Conservation (phyloP, 2,888 invertebrate species). For the Copidosoma aretas region DNA sequence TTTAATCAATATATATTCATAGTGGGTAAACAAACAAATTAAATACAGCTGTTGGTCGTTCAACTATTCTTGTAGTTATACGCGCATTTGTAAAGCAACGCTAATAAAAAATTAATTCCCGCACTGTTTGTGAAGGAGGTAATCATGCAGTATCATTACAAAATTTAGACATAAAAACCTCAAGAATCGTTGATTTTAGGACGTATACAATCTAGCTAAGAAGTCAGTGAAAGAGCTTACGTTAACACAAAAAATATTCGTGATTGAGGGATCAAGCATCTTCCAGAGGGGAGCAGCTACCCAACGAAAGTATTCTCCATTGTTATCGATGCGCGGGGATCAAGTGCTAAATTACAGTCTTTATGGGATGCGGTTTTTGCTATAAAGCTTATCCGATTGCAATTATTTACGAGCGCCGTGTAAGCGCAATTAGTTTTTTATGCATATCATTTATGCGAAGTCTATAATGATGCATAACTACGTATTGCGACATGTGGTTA, state of each 20-base stretch:
- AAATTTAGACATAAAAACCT: no score
- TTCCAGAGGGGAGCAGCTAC: not conserved
- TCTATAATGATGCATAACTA: not conserved
- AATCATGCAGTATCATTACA: no score
- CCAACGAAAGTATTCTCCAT: not conserved
- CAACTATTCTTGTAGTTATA: no score
- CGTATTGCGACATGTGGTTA: not conserved
- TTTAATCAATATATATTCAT: no score
- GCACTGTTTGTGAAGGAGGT: no score
- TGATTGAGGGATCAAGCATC: slow-evolving; percentile 28
- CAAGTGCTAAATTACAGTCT: not conserved
- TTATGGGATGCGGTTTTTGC: not conserved
- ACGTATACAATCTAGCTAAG: no score
- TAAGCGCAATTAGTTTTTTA: slow-evolving; percentile 25
- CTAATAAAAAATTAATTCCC: no score
- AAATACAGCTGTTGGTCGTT: no score
- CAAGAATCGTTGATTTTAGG: no score
- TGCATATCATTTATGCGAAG: slow-evolving; percentile 23
- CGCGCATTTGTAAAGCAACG: no score
- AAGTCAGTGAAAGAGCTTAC: no score
- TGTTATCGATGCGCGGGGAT: not conserved
- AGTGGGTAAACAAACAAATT: no score
- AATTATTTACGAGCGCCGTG: slow-evolving; percentile 16
- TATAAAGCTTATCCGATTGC: not conserved
- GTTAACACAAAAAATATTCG: not conserved